phyloP scores from a whole-genome alignment of 2,113 vertebrate genomes.

The Ceyx cyanopectus region DNA sequence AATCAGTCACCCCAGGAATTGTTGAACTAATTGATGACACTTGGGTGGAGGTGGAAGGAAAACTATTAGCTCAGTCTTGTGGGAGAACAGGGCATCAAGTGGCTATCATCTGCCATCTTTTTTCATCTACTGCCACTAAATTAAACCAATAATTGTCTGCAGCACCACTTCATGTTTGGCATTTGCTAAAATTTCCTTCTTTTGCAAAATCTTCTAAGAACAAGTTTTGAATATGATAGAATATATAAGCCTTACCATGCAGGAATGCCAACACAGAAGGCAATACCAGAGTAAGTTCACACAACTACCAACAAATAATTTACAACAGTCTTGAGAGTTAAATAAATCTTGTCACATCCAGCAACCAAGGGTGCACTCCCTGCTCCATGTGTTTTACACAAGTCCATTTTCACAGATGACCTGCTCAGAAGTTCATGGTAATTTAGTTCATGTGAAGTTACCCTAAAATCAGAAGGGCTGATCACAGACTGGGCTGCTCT shows the following conservation, averaged over 20 bases:
- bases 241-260: background rate
- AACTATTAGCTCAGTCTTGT: background rate
- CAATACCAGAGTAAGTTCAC: background rate
- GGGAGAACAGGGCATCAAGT: conserved; percentile 25
- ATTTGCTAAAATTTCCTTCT: conserved; percentile 45
- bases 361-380: background rate
- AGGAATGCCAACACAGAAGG: background rate
- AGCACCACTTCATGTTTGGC: background rate
- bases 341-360: background rate
- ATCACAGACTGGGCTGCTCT: background rate
- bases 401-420: background rate
- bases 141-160: conserved; percentile 35
- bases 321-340: background rate
- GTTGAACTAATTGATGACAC: background rate
- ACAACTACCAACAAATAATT: background rate
- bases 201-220: conserved; percentile 2
- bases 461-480: background rate
- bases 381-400: background rate
- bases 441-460: background rate
- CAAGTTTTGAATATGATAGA: background rate
- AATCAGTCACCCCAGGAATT: conserved; percentile 8
- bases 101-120: background rate
- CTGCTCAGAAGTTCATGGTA: background rate
- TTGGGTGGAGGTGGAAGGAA: background rate
- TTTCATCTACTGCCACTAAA: conserved; percentile 55